Base-by-base conservation (phyloP, 2,888 invertebrate genomes). In the Epirrhoe tristata region DNA sequence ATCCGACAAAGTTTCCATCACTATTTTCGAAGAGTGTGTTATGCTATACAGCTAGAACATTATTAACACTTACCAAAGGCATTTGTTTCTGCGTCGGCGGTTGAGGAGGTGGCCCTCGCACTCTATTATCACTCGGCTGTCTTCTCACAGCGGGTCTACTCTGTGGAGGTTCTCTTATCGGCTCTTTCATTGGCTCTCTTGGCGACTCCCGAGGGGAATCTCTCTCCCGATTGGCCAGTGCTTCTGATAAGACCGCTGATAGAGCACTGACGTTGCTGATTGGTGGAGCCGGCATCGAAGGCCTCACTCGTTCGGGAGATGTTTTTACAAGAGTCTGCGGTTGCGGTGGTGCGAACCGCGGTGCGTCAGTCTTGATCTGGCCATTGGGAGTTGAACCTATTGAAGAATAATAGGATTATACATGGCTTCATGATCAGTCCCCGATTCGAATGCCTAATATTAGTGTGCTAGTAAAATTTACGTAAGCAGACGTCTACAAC, bases 81-180 rank as follows among this genome's bases (percentile, higher is more conserved):
- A 96, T 94, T 74, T 94, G 95, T 81, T 96, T 95, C 79, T 94
- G 95, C 58, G 96, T 95, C 63, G 97, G 97, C 31, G 97, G 97
- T 75, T 96, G 96, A 10, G 98, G 98, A 36, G 98, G 98, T 36
- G 97, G 97, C 53, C 97, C 97, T 77, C 97, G 94, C 71, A 84
- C 81, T 71, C 88, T 83, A 10, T 81, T 85, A 71, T 91, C 91
- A 66, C 91, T 91, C 1, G 91, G 89, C 67, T 92, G 92, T 70
- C 93, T 82, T 78, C 84, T 86, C 14, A 74, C 70, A 34, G 59
- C 58, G 4, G 74, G 74, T 53, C 67, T 59, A 32, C 63, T 54
- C 17, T 53, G 61, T 0, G 66, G 54, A 24, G 68, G 61, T 34
- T 68, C 68, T 50, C 81, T 74, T 1, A 88, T 79, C 16, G 81